Evolutionary conservation across 2,888 invertebrate genomes (phyloP).

Genomic region (Odiellus spinosus): DNA sequence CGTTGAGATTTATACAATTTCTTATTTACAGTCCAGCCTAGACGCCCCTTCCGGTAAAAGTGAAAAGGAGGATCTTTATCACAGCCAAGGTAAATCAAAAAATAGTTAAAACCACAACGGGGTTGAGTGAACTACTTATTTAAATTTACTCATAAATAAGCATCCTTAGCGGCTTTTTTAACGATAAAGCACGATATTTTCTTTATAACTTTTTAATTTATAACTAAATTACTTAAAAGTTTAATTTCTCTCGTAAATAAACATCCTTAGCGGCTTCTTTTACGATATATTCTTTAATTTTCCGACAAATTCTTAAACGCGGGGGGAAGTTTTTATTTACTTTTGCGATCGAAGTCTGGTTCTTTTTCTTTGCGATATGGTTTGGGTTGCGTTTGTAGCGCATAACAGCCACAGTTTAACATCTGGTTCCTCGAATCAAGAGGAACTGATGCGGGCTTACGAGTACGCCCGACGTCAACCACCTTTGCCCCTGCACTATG

Average conservation of each 20-base stretch:
- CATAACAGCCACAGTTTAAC: constrained; percentile 18
- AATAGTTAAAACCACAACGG: neutral
- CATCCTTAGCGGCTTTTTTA: neutral
- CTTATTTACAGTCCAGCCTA: constrained; percentile 12
- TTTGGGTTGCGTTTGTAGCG: constrained; percentile 5
- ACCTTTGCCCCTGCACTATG: constrained; percentile 12
- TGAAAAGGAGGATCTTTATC: constrained; percentile 18
- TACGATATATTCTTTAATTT: no score
- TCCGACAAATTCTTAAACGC: no score
- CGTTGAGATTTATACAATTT: no score
- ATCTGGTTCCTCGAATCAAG: constrained; percentile 20
- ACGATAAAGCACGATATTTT: neutral
- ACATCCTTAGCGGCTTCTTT: no score
- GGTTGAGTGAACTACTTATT: no score
- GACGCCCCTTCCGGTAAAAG: constrained; percentile 18
- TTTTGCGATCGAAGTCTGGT: no score
- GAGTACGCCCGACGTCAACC: constrained; percentile 19
- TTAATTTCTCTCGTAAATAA: no score
- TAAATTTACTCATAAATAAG: neutral
- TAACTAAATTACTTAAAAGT: no score
- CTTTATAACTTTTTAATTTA: no score
- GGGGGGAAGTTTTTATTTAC: no score
- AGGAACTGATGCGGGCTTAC: constrained; percentile 19
- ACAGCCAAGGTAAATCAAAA: constrained; percentile 13
- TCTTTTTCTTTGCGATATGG: neutral